Conservation (phyloP, 2,113 vertebrate genomes). For the Hippotragus niger region DNA sequence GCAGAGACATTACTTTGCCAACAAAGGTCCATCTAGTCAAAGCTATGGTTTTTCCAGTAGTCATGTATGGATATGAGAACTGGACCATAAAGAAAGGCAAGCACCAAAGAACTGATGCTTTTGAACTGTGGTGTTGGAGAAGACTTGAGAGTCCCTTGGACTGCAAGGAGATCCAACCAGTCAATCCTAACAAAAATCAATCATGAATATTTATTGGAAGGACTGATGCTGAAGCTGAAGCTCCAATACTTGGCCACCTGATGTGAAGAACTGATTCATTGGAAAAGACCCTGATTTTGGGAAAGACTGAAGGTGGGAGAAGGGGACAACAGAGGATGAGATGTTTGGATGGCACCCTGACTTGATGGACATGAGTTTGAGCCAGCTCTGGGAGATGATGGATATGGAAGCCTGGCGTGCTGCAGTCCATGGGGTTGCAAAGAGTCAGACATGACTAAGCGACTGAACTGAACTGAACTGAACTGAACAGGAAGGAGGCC, state of each 20-base stretch:
- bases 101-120: not conserved
- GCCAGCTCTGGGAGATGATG: not conserved
- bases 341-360: not conserved
- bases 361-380: not conserved
- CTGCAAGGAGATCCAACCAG: not conserved
- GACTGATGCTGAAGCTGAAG: not conserved
- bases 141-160: not conserved
- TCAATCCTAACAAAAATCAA: not conserved
- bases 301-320: not conserved
- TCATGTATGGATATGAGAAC: not conserved
- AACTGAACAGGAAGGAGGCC: not conserved
- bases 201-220: not conserved
- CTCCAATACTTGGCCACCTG: not conserved
- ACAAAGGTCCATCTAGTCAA: not conserved
- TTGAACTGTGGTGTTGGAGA: not conserved
- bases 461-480: not conserved
- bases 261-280: not conserved
- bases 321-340: not conserved
- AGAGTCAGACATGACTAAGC: not conserved
- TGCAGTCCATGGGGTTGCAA: not conserved
- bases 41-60: not conserved
- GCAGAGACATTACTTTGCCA: not conserved
- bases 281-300: not conserved
- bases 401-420: not conserved
- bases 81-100: not conserved